A percentile compares a stretch with the other conserved stretches of the same genome.
These are phyloP conservation scores for Nesometra sesokonis DNA, from an alignment of 35 echinoderm and acorn worm genomes.

Conservation along the genomic window DNA sequence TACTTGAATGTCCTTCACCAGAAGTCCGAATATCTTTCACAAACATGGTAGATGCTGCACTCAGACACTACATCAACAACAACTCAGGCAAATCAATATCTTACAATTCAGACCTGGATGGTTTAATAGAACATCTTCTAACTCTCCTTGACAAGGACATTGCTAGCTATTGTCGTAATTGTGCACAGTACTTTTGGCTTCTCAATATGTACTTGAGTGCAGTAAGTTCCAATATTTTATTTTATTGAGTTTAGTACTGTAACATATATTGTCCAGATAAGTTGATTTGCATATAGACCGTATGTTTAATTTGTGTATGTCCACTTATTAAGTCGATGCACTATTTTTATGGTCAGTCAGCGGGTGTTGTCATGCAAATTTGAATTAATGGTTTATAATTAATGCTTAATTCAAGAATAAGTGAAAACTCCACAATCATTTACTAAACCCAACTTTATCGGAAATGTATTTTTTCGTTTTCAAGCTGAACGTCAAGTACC, in stretches of 20 bases:
- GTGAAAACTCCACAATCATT: no score
- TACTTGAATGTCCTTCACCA: conserved; percentile 64
- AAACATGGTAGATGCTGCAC: conserved; percentile 40
- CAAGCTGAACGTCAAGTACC: no score
- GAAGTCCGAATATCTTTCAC: conserved; percentile 65
- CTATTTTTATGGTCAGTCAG: no score
- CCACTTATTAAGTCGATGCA: no score
- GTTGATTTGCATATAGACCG: no score
- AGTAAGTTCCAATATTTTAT: conserved; percentile 26
- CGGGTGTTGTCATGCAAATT: no score
- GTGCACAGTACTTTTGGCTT: conserved; percentile 90
- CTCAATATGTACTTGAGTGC: conserved; percentile 66
- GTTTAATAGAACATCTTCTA: conserved; percentile 60
- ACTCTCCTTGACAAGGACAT: conserved; percentile 80
- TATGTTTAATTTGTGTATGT: no score
- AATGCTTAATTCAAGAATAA: no score
- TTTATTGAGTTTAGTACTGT: not conserved
- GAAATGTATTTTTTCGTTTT: no score
- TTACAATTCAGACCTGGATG: conserved; percentile 20
- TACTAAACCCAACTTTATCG: no score
- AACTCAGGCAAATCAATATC: conserved; percentile 32
- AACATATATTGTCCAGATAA: no score
- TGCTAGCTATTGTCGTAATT: conserved; percentile 66
- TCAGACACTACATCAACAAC: conserved; percentile 39
- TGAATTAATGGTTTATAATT: no score